Evolutionary conservation across 2,797 vertebrate species (phyloP).

Genomic region (Gymnothorax javanicus): DNA sequence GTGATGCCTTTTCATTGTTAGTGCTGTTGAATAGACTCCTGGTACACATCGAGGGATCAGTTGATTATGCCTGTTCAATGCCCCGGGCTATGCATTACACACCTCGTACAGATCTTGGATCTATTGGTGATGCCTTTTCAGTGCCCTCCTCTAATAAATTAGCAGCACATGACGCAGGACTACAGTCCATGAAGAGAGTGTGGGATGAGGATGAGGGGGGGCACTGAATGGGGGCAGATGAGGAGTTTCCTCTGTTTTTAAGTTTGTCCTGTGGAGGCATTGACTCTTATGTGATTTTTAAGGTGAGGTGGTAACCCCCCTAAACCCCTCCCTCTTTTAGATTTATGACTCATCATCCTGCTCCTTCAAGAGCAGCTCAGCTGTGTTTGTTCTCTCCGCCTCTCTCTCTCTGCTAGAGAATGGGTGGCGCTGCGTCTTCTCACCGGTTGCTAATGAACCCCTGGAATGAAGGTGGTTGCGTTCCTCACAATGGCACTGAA

Average conservation of each 20-base stretch:
- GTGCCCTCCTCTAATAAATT: not conserved
- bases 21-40: not conserved
- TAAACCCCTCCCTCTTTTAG: conserved; percentile 40
- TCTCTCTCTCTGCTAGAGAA: conserved; percentile 37
- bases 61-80: not conserved
- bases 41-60: not conserved
- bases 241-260: conserved; percentile 42
- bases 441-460: conserved; percentile 66
- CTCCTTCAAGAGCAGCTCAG: conserved; percentile 71
- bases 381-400: conserved; percentile 77
- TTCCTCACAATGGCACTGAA: conserved; percentile 54
- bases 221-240: not conserved
- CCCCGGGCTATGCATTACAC: not conserved
- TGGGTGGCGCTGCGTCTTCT: conserved; percentile 43
- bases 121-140: not conserved
- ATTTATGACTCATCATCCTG: conserved; percentile 75
- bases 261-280: conserved; percentile 41
- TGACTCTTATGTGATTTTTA: conserved; percentile 38
- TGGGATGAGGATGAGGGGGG: not conserved
- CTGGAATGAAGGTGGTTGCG: conserved; percentile 57
- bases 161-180: conserved; percentile 6
- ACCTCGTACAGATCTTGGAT: not conserved
- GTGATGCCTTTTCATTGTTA: not conserved
- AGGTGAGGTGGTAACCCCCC: conserved; percentile 49
- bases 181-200: conserved; percentile 4